Evolutionary conservation across 2,113 vertebrate genomes (phyloP), one percentile per base, ranked within the genome.

Genomic region (Saimiri boliviensis): DNA sequence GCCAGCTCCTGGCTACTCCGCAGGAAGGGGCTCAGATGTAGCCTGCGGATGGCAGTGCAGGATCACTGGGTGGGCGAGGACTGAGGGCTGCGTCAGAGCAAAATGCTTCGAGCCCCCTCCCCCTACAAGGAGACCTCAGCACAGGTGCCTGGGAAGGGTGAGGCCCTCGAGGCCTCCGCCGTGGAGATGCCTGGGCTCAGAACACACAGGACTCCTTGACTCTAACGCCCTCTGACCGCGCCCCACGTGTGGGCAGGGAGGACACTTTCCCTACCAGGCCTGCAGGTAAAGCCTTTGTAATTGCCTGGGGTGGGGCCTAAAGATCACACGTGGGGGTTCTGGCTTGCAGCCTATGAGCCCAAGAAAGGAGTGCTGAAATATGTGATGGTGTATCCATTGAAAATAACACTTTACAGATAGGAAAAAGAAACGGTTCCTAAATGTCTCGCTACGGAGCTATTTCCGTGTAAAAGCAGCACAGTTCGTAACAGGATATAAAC

Each of bases 161-260:
- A 40, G 66, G 8, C 37, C 54, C 32, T 6, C 20, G 73, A 45
- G 45, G 37, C 45, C 49, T 68, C 17, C 1, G 40, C 45, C 30
- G 16, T 3, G 21, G 54, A 71, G 54, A 32, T 0, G 0, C 54
- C 23, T 9, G 58, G 42, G 40, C 47, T 8, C 13, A 47, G n/a
- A 11, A 16, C 10, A 10, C 1, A 1, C 68, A 77, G 85, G 27
- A 63, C 70, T 12, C 70, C 37, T 8, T 8, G 45, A 8, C 73
- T 16, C 8, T 20, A 11, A 35, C 21, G 17, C 27, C 35, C n/a
- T 89, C 79, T 37, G n/a, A 54, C 8, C 2, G 7, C 3, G 12
- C 27, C 13, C 37, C 58, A 17, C 3, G 21, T 35, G 40, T 42
- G 12, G 20, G 12, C 45, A 42, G 8, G 27, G 70, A 70, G 6